Percentiles rank a stretch among this genome's conserved stretches.
These are phyloP conservation scores for Salarias fasciatus DNA, from an alignment of 2,797 vertebrate genomes.

Conservation along the genomic window DNA sequence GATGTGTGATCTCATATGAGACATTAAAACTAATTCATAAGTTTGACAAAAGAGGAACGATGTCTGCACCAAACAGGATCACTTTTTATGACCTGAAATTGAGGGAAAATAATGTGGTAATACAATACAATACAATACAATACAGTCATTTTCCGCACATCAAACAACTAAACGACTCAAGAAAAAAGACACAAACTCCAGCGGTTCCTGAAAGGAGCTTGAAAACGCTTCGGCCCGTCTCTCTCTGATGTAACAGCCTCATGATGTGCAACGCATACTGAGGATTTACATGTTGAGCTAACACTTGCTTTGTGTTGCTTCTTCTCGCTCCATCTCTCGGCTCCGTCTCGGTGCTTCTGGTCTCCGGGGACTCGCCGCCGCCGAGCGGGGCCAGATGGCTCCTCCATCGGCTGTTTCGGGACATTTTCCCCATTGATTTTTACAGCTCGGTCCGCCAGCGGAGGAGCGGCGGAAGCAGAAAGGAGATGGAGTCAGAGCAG, in stretches of 20 bases:
- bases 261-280: conserved; percentile 16
- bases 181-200: not conserved
- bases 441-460: conserved; percentile 76
- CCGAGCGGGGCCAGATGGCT: conserved; percentile 78
- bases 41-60: too few relatives aligned
- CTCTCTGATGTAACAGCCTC: conserved; percentile 52
- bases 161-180: not conserved
- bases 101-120: too few relatives aligned
- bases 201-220: conserved; percentile 13
- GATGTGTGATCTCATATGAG: too few relatives aligned
- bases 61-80: too few relatives aligned
- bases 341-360: conserved; percentile 43
- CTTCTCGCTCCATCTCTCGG: conserved; percentile 27
- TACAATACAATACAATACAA: too few relatives aligned
- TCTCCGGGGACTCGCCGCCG: conserved; percentile 61
- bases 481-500: conserved; percentile 17
- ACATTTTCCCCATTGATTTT: conserved; percentile 84
- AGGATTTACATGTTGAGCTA: conserved; percentile 63
- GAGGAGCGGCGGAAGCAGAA: conserved; percentile 56
- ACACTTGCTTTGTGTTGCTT: conserved; percentile 60
- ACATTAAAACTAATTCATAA: too few relatives aligned
- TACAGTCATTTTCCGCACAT: not conserved
- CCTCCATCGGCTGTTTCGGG: conserved; percentile 80
- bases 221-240: conserved; percentile 13
- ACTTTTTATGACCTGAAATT: too few relatives aligned